phyloP scores from a whole-genome alignment of 2,797 vertebrate species.

The Chlorospingus semifuscus region DNA sequence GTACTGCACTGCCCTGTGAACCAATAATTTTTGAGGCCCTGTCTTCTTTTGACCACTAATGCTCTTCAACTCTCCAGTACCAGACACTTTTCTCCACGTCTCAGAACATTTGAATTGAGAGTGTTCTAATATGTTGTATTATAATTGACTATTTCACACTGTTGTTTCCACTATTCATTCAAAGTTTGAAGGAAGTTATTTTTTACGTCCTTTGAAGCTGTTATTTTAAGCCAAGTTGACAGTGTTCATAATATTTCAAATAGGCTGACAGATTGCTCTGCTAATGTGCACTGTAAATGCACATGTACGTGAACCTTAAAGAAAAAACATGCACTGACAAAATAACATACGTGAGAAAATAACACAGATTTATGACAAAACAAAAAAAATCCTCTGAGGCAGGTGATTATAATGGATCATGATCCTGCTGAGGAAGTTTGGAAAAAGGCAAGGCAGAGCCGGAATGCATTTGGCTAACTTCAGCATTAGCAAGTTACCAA shows the following conservation, averaged over 20 bases:
- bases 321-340: constrained; percentile 10
- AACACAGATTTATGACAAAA: constrained; percentile 42
- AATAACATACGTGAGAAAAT: constrained; percentile 20
- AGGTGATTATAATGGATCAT: constrained; percentile 36
- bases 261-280: neutral
- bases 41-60: neutral
- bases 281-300: constrained; percentile 39
- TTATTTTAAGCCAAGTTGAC: constrained; percentile 50
- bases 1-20: neutral
- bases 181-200: constrained; percentile 41
- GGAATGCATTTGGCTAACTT: constrained; percentile 37
- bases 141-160: neutral
- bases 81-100: neutral
- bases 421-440: constrained; percentile 5
- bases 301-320: neutral
- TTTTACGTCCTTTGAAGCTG: constrained; percentile 41
- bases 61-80: neutral
- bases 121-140: neutral
- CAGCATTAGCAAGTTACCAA: neutral
- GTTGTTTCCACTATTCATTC: constrained; percentile 14
- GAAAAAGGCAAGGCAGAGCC: constrained; percentile 19
- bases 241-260: constrained; percentile 60
- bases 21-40: neutral
- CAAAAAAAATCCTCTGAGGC: constrained; percentile 21
- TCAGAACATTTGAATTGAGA: neutral